Evolutionary conservation across 1,140 invertebrate species (phyloP).

Genomic region (Drosophila insularis): DNA sequence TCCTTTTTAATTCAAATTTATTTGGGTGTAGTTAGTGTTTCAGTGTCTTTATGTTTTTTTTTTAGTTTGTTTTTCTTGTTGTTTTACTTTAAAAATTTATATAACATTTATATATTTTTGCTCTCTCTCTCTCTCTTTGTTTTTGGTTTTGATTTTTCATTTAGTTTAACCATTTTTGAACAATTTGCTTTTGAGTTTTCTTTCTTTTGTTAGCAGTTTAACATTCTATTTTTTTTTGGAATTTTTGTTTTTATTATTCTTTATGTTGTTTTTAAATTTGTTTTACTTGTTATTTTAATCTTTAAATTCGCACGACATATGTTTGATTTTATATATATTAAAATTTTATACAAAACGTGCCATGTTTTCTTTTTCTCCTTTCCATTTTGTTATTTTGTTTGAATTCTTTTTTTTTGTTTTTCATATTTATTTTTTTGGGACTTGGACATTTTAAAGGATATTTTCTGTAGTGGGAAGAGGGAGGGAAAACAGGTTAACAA

Average conservation of each 20-base stretch:
- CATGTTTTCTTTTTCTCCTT: constrained; percentile 57
- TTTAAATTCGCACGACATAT: constrained; percentile 30
- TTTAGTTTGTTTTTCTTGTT: constrained; percentile 27
- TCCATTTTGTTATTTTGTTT: constrained; percentile 30
- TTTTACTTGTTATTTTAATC: constrained; percentile 25
- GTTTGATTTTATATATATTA: constrained; percentile 35
- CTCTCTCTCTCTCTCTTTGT: background rate
- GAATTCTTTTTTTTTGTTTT: constrained; percentile 29
- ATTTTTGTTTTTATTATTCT: constrained; percentile 16
- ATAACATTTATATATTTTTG: background rate
- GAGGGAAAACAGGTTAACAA: constrained; percentile 3
- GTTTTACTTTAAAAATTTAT: constrained; percentile 22
- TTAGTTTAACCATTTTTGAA: background rate
- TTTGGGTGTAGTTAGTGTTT: constrained; percentile 33
- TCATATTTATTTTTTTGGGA: background rate
- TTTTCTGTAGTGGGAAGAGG: background rate
- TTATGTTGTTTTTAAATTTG: constrained; percentile 25
- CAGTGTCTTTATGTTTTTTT: constrained; percentile 11
- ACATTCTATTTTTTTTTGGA: too few relatives aligned
- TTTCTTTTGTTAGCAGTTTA: constrained; percentile 36
- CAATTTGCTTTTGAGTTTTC: background rate
- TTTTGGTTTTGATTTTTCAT: background rate
- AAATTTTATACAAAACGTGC: constrained; percentile 52
- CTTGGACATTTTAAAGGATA: background rate
- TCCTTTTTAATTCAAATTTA: background rate